A percentile compares a stretch with the other conserved stretches of the same genome.
Evolutionary conservation across 2,113 vertebrate species (phyloP).

Genomic region (Nannospalax galili): DNA sequence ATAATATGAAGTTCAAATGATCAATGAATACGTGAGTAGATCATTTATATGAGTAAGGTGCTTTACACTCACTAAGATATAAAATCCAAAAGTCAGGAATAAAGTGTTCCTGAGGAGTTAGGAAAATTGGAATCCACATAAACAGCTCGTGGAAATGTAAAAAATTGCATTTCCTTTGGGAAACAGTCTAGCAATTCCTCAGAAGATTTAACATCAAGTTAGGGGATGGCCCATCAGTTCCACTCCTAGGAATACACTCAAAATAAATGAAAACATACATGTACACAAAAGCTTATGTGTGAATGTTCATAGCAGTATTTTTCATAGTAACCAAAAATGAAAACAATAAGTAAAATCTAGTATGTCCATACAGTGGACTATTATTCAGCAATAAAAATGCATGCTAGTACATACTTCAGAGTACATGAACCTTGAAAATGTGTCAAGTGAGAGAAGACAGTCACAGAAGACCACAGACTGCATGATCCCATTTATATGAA

Average conservation of each 20-base stretch:
- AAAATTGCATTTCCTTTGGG: background rate
- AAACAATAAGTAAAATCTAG: background rate
- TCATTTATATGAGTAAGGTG: background rate
- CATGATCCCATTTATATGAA: background rate
- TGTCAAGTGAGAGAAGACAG: background rate
- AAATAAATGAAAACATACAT: background rate
- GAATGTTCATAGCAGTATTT: background rate
- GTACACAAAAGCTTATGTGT: background rate
- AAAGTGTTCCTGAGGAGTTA: background rate
- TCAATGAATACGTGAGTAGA: background rate
- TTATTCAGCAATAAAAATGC: background rate
- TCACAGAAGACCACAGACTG: background rate
- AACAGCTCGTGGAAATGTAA: background rate
- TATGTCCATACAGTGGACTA: background rate
- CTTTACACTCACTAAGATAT: background rate
- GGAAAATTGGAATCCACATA: background rate
- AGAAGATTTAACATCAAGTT: background rate
- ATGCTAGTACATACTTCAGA: background rate
- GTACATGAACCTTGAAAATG: slow-evolving; percentile 32
- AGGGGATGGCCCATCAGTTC: background rate
- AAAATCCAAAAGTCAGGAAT: background rate
- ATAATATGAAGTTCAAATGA: background rate
- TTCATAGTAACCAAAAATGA: slow-evolving; percentile 10
- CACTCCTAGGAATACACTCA: background rate
- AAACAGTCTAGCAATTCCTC: background rate